Evolutionary conservation across 2,113 vertebrate genomes (phyloP).

Genomic region (Mustela lutreola): DNA sequence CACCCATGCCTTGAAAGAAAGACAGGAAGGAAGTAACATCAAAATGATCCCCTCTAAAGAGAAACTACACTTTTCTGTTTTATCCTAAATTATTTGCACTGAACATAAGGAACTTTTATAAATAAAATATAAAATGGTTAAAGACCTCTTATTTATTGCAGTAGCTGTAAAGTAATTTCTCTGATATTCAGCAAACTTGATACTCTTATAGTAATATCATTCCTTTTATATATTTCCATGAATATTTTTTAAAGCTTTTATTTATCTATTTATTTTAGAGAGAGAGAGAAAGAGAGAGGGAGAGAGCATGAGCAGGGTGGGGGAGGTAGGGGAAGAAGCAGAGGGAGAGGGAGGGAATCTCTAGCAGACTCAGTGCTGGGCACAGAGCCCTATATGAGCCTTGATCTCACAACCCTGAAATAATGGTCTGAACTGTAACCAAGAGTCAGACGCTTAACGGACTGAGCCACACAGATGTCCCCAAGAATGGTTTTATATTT

Average conservation of each 20-base stretch:
- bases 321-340: background rate
- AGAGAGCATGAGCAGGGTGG: background rate
- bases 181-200: background rate
- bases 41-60: background rate
- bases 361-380: background rate
- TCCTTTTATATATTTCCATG: background rate
- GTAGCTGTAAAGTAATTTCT: background rate
- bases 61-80: background rate
- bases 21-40: background rate
- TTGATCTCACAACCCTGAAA: background rate
- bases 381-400: background rate
- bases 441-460: background rate
- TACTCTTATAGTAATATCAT: background rate
- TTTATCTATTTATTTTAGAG: background rate
- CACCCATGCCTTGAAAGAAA: background rate
- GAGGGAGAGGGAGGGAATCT: background rate
- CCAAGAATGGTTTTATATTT: background rate
- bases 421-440: background rate
- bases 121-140: slow-evolving; percentile 26
- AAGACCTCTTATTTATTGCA: background rate
- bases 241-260: background rate
- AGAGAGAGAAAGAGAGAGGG: background rate
- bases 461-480: background rate
- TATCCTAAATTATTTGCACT: background rate
- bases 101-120: background rate